Evolutionary conservation across 2,888 invertebrate species (phyloP).

Genomic region (Nyleta sp.): DNA sequence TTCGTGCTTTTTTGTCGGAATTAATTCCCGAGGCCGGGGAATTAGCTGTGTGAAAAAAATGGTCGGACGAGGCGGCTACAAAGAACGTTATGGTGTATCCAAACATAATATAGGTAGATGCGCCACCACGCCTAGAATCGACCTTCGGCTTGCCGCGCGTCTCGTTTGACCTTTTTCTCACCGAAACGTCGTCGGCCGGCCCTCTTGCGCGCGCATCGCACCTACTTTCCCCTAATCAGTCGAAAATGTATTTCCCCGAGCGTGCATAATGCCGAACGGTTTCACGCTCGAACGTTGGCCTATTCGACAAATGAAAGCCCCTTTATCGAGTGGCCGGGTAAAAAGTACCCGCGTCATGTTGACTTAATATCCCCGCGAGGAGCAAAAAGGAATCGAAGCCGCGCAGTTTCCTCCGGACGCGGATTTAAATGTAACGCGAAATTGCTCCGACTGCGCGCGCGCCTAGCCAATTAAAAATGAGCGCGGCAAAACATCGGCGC

Average conservation of each 20-base stretch:
- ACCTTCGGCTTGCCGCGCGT: conserved; percentile 49
- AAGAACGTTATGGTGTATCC: conserved; percentile 13
- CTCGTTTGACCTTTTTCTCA: conserved; percentile 27
- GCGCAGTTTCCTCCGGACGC: conserved; percentile 17
- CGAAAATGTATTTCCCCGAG: conserved; percentile 47
- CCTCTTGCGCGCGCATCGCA: background rate
- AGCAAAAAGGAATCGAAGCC: conserved; percentile 12
- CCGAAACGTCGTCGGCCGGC: background rate
- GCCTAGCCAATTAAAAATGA: conserved; percentile 40
- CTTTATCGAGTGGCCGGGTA: conserved; percentile 17
- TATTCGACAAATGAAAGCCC: conserved; percentile 53
- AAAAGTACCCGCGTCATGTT: conserved; percentile 51
- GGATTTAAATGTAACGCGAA: conserved; percentile 29
- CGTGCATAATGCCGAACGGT: conserved; percentile 49
- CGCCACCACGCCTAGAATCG: conserved; percentile 64
- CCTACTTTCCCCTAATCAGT: conserved; percentile 38
- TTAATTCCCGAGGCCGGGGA: background rate
- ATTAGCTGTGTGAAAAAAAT: conserved; percentile 39
- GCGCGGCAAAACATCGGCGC: conserved; percentile 20
- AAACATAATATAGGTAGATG: conserved; percentile 55
- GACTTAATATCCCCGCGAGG: conserved; percentile 29
- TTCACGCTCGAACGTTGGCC: conserved; percentile 53
- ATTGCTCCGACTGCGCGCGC: conserved; percentile 26
- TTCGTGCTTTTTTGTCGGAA: background rate
- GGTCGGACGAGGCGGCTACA: conserved; percentile 27